Evolutionary conservation across 2,888 invertebrate species (phyloP).

Genomic region (Patella ulyssiponensis): DNA sequence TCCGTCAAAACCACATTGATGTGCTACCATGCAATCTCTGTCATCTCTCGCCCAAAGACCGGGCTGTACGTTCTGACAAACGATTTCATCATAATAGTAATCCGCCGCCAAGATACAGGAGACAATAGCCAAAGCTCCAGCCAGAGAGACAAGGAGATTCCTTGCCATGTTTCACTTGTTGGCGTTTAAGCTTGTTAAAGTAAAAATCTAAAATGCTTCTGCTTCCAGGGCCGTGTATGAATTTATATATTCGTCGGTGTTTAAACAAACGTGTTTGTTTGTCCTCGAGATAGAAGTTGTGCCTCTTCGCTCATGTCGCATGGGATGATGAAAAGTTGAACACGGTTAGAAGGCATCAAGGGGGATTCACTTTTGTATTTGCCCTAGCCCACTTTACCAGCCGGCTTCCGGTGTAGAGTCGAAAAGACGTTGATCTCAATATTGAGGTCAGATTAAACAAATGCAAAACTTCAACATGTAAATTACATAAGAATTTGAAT

Average conservation of each 20-base stretch:
- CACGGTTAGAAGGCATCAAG: conserved; percentile 12
- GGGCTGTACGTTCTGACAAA: conserved; percentile 28
- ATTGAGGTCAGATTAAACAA: conserved; percentile 11
- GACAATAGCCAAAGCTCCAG: conserved; percentile 6
- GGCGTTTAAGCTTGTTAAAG: neutral
- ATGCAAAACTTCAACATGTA: neutral
- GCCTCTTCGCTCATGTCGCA: conserved; percentile 16
- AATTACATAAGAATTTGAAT: neutral
- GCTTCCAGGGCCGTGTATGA: neutral
- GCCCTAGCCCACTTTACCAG: conserved; percentile 18
- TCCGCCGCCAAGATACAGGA: conserved; percentile 18
- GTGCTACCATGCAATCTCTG: conserved; percentile 46
- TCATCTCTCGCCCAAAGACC: conserved; percentile 43
- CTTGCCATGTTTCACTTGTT: neutral
- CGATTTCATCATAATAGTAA: conserved; percentile 21
- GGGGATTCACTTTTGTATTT: conserved; percentile 17
- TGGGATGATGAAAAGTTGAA: conserved; percentile 16
- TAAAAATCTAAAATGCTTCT: conserved; percentile 2
- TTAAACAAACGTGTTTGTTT: conserved; percentile 15
- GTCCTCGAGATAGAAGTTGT: neutral
- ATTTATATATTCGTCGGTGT: conserved; percentile 14
- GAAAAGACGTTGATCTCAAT: neutral
- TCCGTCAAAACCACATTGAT: conserved; percentile 50
- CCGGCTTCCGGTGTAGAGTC: conserved; percentile 17
- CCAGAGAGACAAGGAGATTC: neutral